Conservation (phyloP, 2,888 invertebrate genomes). For the Drosophila formosana region DNA sequence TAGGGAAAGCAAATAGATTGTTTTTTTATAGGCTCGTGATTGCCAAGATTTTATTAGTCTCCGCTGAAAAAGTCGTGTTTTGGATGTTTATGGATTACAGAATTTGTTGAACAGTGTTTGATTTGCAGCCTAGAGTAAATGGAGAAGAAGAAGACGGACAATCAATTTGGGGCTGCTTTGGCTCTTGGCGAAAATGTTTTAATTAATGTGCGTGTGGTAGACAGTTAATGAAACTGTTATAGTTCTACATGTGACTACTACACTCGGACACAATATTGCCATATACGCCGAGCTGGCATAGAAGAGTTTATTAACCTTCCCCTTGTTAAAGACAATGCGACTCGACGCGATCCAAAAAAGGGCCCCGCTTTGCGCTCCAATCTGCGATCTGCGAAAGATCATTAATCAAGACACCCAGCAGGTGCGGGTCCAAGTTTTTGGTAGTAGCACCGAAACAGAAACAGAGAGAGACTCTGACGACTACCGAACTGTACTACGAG, state of each 20-base stretch:
- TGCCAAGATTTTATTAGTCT: not conserved
- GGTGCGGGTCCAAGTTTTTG: constrained; percentile 68
- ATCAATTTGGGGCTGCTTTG: constrained; percentile 50
- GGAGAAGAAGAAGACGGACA: constrained; percentile 22
- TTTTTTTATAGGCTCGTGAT: not conserved
- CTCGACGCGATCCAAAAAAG: constrained; percentile 63
- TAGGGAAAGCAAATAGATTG: not conserved
- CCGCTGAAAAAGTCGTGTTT: not conserved
- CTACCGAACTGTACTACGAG: constrained; percentile 74
- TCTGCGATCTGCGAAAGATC: constrained; percentile 53
- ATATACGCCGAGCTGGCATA: constrained; percentile 58
- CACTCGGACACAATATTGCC: constrained; percentile 57
- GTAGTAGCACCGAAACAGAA: constrained; percentile 55
- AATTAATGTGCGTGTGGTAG: constrained; percentile 67
- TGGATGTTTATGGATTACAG: too few relatives aligned
- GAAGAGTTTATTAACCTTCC: constrained; percentile 77
- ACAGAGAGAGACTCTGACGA: constrained; percentile 42
- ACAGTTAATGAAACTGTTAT: constrained; percentile 79
- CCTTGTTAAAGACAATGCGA: constrained; percentile 38
- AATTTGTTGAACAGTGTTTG: constrained; percentile 45
- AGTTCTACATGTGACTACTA: constrained; percentile 58
- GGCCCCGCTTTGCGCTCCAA: constrained; percentile 50
- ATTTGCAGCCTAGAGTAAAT: constrained; percentile 12
- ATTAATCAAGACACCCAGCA: constrained; percentile 79
- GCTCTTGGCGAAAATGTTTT: constrained; percentile 71